Percentiles rank a stretch among this genome's conserved stretches.
These are phyloP conservation scores for Drosophila littoralis DNA, from an alignment of 1,140 invertebrate genomes.

Conservation along the genomic window DNA sequence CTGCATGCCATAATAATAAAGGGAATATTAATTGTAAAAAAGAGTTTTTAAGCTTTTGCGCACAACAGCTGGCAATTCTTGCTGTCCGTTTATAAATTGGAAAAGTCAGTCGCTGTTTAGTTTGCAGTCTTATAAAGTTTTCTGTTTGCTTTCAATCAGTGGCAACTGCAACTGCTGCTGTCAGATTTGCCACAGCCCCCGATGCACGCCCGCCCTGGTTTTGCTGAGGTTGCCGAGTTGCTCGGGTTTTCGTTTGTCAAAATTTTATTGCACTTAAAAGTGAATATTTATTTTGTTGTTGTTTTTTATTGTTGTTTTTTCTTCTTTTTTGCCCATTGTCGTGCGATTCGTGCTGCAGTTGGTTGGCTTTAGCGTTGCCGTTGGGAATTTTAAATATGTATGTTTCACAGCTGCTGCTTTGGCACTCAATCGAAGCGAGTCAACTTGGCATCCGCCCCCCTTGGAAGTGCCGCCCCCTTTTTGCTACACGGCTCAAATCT, in stretches of 20 bases:
- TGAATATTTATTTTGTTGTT: constrained; percentile 23
- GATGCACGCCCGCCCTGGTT: not conserved
- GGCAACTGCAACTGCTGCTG: constrained; percentile 13
- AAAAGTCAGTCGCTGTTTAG: constrained; percentile 6
- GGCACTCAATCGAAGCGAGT: constrained; percentile 34
- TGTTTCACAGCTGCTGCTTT: constrained; percentile 41
- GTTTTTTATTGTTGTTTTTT: constrained; percentile 7
- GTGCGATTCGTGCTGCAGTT: constrained; percentile 45
- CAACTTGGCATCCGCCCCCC: not conserved
- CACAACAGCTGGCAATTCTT: not conserved
- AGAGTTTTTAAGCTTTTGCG: not conserved
- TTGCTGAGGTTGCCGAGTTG: constrained; percentile 17
- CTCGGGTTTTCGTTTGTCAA: constrained; percentile 63
- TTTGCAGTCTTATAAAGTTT: constrained; percentile 13
- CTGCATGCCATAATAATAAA: no score
- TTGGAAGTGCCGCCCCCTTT: constrained; percentile 3
- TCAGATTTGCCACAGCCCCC: no score
- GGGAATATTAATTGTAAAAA: no score
- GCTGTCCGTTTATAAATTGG: not conserved
- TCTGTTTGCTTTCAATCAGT: constrained; percentile 17
- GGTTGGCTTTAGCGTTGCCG: constrained; percentile 29
- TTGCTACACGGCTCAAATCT: constrained; percentile 32
- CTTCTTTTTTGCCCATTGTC: constrained; percentile 14
- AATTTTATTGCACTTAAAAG: constrained; percentile 56
- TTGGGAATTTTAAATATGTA: constrained; percentile 66